Evolutionary conservation across 2,888 invertebrate species (phyloP).

Genomic region (Gibbula magus): DNA sequence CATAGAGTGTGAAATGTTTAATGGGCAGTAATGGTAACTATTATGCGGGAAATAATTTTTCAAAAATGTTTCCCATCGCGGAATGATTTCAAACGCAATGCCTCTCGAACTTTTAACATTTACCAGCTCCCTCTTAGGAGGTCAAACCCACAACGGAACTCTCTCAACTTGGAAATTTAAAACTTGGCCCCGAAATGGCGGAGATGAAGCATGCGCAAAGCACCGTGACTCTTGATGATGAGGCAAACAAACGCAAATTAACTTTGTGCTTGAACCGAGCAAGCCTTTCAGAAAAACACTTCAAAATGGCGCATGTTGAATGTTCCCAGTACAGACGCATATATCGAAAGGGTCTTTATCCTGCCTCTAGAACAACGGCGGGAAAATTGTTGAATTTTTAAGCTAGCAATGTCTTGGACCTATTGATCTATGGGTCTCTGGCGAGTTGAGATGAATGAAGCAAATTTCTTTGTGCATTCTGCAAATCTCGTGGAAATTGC

Average conservation of each 20-base stretch:
- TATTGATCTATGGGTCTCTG: background rate
- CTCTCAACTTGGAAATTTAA: too few relatives aligned
- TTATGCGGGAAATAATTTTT: too few relatives aligned
- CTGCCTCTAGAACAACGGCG: background rate
- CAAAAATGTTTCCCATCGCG: too few relatives aligned
- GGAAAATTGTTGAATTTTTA: background rate
- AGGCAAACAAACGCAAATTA: background rate
- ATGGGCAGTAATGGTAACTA: too few relatives aligned
- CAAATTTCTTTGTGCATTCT: conserved; percentile 16
- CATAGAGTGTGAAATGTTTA: too few relatives aligned
- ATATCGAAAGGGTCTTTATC: background rate
- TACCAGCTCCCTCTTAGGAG: too few relatives aligned
- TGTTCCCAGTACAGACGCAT: background rate
- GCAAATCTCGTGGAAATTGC: conserved; percentile 15
- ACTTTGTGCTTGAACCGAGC: background rate
- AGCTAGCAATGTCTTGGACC: background rate
- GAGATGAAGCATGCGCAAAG: background rate
- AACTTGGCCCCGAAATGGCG: background rate
- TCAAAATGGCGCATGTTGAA: background rate
- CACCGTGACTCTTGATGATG: background rate
- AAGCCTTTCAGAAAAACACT: conserved; percentile 5
- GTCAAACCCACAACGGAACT: too few relatives aligned
- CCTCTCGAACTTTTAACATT: too few relatives aligned
- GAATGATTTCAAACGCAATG: too few relatives aligned
- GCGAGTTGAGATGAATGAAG: conserved; percentile 8